Evolutionary conservation across 2,797 vertebrate species (phyloP).

Genomic region (Aldrovandia affinis): DNA sequence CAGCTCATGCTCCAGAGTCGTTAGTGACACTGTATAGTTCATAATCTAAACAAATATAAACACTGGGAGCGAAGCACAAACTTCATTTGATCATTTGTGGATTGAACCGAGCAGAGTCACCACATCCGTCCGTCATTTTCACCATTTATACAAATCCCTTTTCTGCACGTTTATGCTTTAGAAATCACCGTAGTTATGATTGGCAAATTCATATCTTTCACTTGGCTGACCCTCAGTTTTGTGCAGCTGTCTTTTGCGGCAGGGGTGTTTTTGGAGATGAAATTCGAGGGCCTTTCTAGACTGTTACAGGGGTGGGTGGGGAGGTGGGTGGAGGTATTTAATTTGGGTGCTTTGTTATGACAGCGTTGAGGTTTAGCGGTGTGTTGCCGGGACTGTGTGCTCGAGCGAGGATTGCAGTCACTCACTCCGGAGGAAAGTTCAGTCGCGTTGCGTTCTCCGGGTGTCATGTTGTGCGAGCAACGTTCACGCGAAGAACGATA

Average conservation of each 20-base stretch:
- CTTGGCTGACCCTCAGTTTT: not conserved
- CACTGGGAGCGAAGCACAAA: conserved; percentile 74
- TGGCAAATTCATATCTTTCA: not conserved
- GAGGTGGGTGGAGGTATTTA: not conserved
- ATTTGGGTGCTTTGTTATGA: not conserved
- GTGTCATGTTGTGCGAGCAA: not conserved
- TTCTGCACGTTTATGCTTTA: not conserved
- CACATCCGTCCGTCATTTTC: not conserved
- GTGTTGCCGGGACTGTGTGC: not conserved
- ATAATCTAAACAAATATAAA: conserved; percentile 72
- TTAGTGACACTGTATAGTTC: conserved; percentile 60
- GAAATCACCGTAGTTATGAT: not conserved
- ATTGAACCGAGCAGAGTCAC: conserved; percentile 61
- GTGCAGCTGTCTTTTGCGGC: not conserved
- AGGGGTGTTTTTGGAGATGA: not conserved
- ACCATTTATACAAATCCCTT: not conserved
- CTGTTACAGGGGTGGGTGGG: not conserved
- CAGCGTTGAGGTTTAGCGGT: not conserved
- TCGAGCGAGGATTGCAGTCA: not conserved
- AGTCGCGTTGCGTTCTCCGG: not conserved
- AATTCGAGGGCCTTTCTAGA: no score
- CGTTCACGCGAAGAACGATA: not conserved
- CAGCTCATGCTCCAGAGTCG: conserved; percentile 41
- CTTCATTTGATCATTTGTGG: conserved; percentile 75
- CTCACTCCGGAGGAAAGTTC: not conserved